Evolutionary conservation across 2,888 invertebrate species (phyloP).

Genomic region (Pheosia gnoma): DNA sequence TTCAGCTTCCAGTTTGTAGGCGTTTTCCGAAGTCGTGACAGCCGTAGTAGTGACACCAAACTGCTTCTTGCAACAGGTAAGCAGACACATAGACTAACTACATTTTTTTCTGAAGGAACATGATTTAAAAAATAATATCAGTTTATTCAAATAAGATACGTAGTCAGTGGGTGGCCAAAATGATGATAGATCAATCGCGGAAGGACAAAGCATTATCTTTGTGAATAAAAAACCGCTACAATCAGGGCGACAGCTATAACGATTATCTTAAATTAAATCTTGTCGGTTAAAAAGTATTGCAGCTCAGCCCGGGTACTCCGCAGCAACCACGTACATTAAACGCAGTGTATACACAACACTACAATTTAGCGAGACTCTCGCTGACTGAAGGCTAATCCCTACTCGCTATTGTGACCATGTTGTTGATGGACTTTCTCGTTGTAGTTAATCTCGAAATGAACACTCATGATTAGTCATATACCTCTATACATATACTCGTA

Average conservation of each 20-base stretch:
- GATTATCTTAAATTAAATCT: too few species aligned
- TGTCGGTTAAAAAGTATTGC: constrained; percentile 2
- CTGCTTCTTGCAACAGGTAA: background rate
- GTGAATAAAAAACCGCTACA: too few species aligned
- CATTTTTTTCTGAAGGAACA: too few species aligned
- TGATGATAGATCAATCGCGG: too few species aligned
- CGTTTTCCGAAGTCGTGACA: background rate
- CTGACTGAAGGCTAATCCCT: constrained; percentile 38
- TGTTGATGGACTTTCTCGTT: background rate
- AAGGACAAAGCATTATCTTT: too few species aligned
- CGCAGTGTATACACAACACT: constrained; percentile 28
- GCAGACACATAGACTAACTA: background rate
- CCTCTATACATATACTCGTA: too few species aligned
- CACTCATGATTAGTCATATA: too few species aligned
- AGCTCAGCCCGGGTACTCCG: background rate
- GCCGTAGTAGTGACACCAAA: background rate
- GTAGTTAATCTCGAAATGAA: too few species aligned
- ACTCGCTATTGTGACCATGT: background rate
- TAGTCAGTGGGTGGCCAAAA: too few species aligned
- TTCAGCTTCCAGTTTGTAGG: background rate
- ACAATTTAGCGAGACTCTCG: constrained; percentile 39
- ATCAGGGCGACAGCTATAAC: too few species aligned
- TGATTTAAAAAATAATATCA: too few species aligned
- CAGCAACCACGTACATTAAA: constrained; percentile 27
- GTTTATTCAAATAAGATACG: too few species aligned